phyloP scores from a whole-genome alignment of 1,140 invertebrate genomes.

The Panagrolaimus sp. region DNA sequence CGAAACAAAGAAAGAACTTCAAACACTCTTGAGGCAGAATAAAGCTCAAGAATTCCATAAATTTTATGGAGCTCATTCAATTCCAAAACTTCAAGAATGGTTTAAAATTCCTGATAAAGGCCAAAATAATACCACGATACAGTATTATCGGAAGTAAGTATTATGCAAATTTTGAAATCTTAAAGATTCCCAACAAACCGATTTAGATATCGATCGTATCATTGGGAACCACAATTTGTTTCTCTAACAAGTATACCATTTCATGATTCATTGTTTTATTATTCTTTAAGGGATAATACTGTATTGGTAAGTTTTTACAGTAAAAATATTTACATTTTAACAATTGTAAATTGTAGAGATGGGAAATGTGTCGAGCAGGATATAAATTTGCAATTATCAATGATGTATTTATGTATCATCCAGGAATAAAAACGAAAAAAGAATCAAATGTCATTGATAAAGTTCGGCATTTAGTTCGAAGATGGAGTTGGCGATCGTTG shows the following conservation, averaged over 20 bases:
- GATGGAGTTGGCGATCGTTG: background rate
- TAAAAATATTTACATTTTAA: background rate
- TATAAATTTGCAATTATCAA: slow-evolving; percentile 29
- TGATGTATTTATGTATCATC: slow-evolving; percentile 29
- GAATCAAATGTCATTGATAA: slow-evolving; percentile 21
- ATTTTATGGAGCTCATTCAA: background rate
- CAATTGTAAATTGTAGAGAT: slow-evolving; percentile 9
- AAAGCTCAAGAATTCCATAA: slow-evolving; percentile 29
- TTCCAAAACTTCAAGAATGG: slow-evolving; percentile 17
- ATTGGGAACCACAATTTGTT: slow-evolving; percentile 29
- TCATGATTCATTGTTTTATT: slow-evolving; percentile 22
- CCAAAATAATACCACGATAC: background rate
- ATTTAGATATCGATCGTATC: slow-evolving; percentile 20
- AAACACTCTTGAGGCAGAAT: background rate
- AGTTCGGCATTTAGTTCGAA: slow-evolving; percentile 11
- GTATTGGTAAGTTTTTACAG: slow-evolving; percentile 22
- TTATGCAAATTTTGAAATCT: no score
- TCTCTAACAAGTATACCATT: slow-evolving; percentile 20
- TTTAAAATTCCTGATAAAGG: background rate
- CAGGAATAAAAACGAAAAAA: slow-evolving; percentile 22
- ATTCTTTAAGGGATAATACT: slow-evolving; percentile 24
- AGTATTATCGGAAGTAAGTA: background rate
- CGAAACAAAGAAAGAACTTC: slow-evolving; percentile 1
- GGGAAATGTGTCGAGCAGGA: slow-evolving; percentile 31
- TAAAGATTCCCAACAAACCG: no score